Base-by-base conservation (phyloP, 1,140 invertebrate species). In the Drosophila neocordata region DNA sequence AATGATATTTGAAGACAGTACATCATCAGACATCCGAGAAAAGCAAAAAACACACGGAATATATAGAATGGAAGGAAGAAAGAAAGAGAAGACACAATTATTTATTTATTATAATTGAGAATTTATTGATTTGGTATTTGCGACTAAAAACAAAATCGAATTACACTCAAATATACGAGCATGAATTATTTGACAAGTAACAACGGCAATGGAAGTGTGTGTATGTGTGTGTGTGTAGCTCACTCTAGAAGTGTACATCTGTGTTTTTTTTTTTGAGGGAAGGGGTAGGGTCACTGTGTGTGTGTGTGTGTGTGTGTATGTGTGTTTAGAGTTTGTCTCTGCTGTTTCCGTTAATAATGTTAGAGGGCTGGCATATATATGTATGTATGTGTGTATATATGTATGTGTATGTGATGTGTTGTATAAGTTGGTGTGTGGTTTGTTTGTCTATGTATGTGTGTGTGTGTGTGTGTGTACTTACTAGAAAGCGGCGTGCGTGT, bases 101-200 rank as follows among this genome's bases (percentile, higher is more conserved):
- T 79, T 87, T 87, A 82, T 87, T 87, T 83, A 87, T 68, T 87
- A 83, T 87, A 83, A 88, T 87, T 88, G 83, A 76, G 77, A 60
- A 79, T 67, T 73, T 88, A 87, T 87, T 66, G 83, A 87, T 87
- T 83, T 59, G 65, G 24, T 88, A 71, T 79, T 87, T 87, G 83
- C 78, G 83, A 87, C 83, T 87, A 87, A 88, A 83, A 82, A 48
- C 41, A 48, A 84, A 79, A 83, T 88, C 88, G 84, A 87, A 82
- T 83, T 79, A 87, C 83, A 87, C 79, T 81, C 83, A 88, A 87
- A 83, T 83, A 77, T 77, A 87, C 83, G 83, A 88, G 83, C 83
- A 87, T 87, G 83, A 88, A 87, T 79, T 87, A 87, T 83, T 88
- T 79, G 75, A 87, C 84, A 87, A 87, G 68, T 83, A 44, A 87